Evolutionary conservation across 2,797 vertebrate genomes (phyloP), one percentile per base, ranked within the genome.

Genomic region (Diplodus puntazzo): DNA sequence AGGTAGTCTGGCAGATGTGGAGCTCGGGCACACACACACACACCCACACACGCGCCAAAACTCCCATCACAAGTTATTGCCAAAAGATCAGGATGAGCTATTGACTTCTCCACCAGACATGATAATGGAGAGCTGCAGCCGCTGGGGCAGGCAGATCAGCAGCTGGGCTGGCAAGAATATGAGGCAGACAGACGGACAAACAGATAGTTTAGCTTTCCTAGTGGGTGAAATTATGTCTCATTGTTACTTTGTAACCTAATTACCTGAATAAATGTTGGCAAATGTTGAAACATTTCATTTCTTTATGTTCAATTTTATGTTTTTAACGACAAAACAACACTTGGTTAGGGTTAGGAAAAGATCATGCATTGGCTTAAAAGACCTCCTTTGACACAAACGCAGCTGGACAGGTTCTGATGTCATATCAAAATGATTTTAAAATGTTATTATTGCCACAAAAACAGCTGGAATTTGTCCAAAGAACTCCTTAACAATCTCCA

Each of bases 71-170:
- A 85, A 78, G 68, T 75, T 71, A 79, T 67, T 88, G 77, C 80
- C 72, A 85, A 59, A 71, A 80, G 73, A 87, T 81, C 82, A 79
- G 77, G 69, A 30, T 83, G 82, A 87, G 79, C 69, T 87, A 84
- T 85, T 86, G 87, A 89, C 83, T 89, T 75, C 42, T 77, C 60
- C 79, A 83, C 62, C 84, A 84, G 73, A 85, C 79, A 79, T 80
- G 68, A 83, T 86, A 86, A 89, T 80, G 73, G 71, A 86, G 66
- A 77, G 52, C 63, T 69, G 79, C 69, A 86, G 82, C 78, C 82
- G 77, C 69, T 72, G 60, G 66, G 65, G 67, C 88, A 75, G 75
- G 58, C 75, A 70, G 66, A 84, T 86, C 80, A 85, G 73, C 86
- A 90, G 82, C 89, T 88, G 77, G 78, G 74, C 71, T 84, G 83